A percentile compares a stretch with the other conserved stretches of the same genome.
Conservation (phyloP, 2,888 invertebrate species). For the Hyposoter dolosus region DNA sequence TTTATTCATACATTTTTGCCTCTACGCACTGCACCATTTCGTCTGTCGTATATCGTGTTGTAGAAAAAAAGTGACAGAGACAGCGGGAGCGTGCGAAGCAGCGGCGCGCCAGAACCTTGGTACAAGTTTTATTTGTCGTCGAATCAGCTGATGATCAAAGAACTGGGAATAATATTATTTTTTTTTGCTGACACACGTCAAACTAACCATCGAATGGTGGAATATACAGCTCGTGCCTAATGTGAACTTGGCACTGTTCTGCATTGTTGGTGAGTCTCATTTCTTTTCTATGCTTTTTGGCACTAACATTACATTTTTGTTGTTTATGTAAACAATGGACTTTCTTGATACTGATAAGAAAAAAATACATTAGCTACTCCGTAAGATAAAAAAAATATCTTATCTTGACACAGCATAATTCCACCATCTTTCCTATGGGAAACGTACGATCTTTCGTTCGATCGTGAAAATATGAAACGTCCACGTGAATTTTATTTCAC, state of each 20-base stretch:
- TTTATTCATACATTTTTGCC: conserved; percentile 7
- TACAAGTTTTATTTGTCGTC: conserved; percentile 36
- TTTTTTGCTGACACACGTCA: conserved; percentile 68
- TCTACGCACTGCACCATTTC: conserved; percentile 46
- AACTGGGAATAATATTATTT: conserved; percentile 63
- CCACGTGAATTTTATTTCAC: background rate
- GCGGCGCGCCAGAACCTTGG: conserved; percentile 10
- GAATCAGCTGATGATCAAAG: conserved; percentile 60
- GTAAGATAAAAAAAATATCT: background rate
- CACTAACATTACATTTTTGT: background rate
- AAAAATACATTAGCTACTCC: background rate
- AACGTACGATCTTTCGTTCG: background rate
- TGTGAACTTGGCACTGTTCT: conserved; percentile 42
- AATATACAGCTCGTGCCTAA: conserved; percentile 25
- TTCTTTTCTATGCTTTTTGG: background rate
- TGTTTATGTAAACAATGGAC: conserved; percentile 51
- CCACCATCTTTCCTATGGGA: background rate
- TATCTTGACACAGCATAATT: background rate
- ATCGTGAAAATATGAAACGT: background rate
- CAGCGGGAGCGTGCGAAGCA: background rate
- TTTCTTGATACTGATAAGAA: conserved; percentile 5
- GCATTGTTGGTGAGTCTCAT: conserved; percentile 20
- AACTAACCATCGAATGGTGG: conserved; percentile 32
- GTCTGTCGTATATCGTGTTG: conserved; percentile 10
- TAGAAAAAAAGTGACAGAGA: conserved; percentile 5